Conservation (phyloP, 1,140 invertebrate genomes). For the Amphibalanus amphitrite region DNA sequence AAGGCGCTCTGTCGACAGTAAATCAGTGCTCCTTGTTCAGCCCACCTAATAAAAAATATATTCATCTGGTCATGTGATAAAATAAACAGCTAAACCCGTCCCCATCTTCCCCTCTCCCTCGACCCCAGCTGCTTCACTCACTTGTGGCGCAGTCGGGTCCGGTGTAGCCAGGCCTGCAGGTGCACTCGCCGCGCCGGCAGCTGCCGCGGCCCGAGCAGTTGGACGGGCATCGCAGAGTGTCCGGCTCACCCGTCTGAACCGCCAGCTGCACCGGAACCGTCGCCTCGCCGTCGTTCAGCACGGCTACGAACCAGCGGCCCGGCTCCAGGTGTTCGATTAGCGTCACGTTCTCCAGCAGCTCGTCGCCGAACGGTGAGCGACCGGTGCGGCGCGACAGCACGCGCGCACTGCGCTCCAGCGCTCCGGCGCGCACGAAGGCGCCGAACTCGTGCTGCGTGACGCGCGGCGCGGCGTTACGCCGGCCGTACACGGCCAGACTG, state of each 20-base stretch:
- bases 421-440: constrained; percentile 50
- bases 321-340: constrained; percentile 71
- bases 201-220: constrained; percentile 89
- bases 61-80: no score
- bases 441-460: constrained; percentile 92
- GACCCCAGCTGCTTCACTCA: no score
- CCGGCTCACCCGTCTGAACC: background rate
- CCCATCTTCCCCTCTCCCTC: no score
- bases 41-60: no score
- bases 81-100: no score
- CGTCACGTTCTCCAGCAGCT: constrained; percentile 59
- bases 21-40: no score
- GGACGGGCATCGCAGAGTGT: constrained; percentile 46
- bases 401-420: constrained; percentile 12
- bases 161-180: constrained; percentile 86
- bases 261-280: constrained; percentile 52
- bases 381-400: constrained; percentile 13
- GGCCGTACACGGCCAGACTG: constrained; percentile 82
- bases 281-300: constrained; percentile 85
- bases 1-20: no score
- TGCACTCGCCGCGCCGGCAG: constrained; percentile 84
- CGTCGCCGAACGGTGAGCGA: constrained; percentile 21
- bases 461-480: constrained; percentile 76
- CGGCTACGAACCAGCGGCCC: constrained; percentile 83
- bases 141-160: constrained; percentile 81